Evolutionary conservation across 1,140 invertebrate genomes (phyloP), one percentile per base, ranked within the genome.

Genomic region (Drosophila tani): DNA sequence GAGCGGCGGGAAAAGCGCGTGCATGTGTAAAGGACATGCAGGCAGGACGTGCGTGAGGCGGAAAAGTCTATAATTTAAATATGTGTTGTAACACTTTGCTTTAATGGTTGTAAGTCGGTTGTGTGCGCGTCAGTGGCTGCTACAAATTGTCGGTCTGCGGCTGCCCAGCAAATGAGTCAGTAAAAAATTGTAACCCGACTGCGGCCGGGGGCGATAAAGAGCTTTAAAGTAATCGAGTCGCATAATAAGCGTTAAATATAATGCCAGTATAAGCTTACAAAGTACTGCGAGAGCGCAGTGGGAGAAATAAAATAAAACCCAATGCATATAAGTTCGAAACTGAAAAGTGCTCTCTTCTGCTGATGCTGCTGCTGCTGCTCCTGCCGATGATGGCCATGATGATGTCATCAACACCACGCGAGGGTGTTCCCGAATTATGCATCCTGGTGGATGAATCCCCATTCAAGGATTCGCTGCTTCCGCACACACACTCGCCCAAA

Each of bases 181-280:
- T 71, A 68, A 78, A 82, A 65, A 62, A 49, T 47, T 32, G 69
- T 46, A 64, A 69, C 38, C 46, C 43, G 11, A 5, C 51, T 29
- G 45, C 66, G 69, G 51, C 69, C 32, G 51, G 9, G 50, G 67
- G 53, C 65, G 53, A 79, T 78, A 63, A 78, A 78, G 62, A 56
- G 74, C 74, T 82, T 82, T 82, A 82, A 82, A 82, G 68, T 82
- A 74, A 63, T 65, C 69, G 69, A 73, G 67, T 56, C 55, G 62
- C 80, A 79, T 56, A 78, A 82, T 82, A 78, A 82, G 80, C 80
- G 77, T 82, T 78, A 82, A 82, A 82, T 79, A 82, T 82, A 82
- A 82, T 82, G 69, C 27, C 40, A 50, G 55, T 81, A 71, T 51
- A 51, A 73, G 69, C 67, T 50, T 29, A 73, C 67, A 73, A 73